Percentiles rank a stretch among this genome's conserved stretches.
Evolutionary conservation across 2,113 vertebrate genomes (phyloP).

Genomic region (Anser brachyrhynchus): DNA sequence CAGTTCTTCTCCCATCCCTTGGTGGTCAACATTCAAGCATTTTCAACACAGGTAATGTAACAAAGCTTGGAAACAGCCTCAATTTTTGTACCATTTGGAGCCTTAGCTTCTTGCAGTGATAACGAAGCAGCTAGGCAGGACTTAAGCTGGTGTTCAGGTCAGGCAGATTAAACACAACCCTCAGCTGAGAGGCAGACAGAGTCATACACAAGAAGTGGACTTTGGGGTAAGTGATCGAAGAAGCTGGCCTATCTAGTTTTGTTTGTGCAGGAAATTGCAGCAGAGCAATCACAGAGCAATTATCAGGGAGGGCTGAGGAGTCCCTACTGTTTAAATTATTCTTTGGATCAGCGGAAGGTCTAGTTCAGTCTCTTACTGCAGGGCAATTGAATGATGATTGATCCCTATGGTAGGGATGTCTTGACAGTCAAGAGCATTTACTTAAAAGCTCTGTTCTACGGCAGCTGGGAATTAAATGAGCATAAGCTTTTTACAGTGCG

Average conservation of each 20-base stretch:
- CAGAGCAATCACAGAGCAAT: not conserved
- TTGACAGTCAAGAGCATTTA: not conserved
- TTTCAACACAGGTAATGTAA: conserved; percentile 88
- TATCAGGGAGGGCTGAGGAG: not conserved
- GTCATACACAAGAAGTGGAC: not conserved
- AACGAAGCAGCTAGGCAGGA: not conserved
- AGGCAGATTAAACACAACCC: not conserved
- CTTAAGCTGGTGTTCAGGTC: not conserved
- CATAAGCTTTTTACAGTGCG: not conserved
- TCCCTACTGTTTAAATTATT: not conserved
- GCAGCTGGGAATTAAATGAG: not conserved
- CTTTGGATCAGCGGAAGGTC: not conserved
- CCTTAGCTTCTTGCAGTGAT: not conserved
- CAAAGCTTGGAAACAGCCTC: not conserved
- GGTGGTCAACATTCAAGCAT: conserved; percentile 80
- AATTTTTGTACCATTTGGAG: not conserved
- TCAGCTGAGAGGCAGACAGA: not conserved
- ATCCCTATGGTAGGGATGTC: not conserved
- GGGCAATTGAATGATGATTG: not conserved
- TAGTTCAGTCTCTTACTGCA: not conserved
- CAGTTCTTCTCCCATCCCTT: conserved; percentile 81
- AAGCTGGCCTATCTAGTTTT: not conserved
- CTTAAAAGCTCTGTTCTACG: not conserved
- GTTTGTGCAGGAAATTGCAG: not conserved
- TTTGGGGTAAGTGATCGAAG: not conserved